Evolutionary conservation across 2,113 vertebrate species (phyloP), one percentile per base, ranked within the genome.

Genomic region (Ciconia boyciana): DNA sequence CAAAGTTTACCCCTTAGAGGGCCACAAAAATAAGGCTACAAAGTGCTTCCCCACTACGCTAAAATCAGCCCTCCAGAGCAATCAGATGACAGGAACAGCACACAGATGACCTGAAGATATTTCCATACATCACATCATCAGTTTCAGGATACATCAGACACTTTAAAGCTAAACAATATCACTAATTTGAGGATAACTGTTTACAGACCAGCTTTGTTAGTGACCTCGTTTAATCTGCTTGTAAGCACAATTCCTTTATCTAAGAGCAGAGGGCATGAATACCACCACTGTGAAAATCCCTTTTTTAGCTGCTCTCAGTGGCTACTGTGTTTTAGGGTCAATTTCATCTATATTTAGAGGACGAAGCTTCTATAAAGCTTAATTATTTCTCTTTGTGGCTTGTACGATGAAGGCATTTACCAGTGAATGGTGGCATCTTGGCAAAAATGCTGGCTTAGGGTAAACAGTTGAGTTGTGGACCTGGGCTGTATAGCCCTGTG

Each of bases 311-410:
- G 41, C 39, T 91, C 17, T 58, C 49, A 34, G 41, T 44, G 43
- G 85, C 58, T 83, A 32, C 62, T 81, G 32, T 44, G 43, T 34
- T 95, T 90, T 64, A 79, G 65, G 80, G 41, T 69, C 48, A 51
- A 69, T 94, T 96, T 87, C 24, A 89, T 72, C 58, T 87, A 24
- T 43, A 82, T 70, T 83, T 82, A 93, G 70, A 93, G n/a, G 58
- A 65, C 0, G 0, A 95, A 65, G 46, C 26, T 79, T 87, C 83
- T 89, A 20, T 75, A 58, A 95, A 60, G 49, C 68, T 93, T 82
- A 69, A 82, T 76, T 92, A 89, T 61, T 94, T 94, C 62, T 82
- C 66, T 58, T 20, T 61, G 49, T 43, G 66, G 49, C 32, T 89
- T 91, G 70, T 34, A 69, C 49, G 72, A 94, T 72, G 43, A 94